Base-by-base conservation (phyloP, 2,113 vertebrate species). In the Eretmochelys imbricata region DNA sequence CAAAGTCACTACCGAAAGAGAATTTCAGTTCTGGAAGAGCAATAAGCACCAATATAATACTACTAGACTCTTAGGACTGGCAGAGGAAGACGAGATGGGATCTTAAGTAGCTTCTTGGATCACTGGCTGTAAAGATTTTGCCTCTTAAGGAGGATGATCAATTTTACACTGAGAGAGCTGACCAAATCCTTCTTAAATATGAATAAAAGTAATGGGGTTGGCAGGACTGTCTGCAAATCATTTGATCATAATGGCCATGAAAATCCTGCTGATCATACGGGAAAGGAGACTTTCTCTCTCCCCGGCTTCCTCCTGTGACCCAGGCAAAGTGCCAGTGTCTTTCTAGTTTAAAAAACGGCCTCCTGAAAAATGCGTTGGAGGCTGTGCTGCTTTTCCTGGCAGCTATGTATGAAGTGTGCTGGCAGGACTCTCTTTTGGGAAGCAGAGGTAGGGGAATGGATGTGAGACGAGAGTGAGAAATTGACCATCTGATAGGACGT, bases 11-110 rank as follows among this genome's bases (percentile, higher is more conserved):
- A 5, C 12, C 35, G 3, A 62, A 91, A 48, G 31, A 53, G 72
- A 11, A 89, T 59, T 1, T 1, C n/a, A 46, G 12, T 57, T 48
- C 16, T 29, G 10, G 10, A 83, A 46, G 0, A 0, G 8, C 31
- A 17, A 6, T 25, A 20, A 19, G 1, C 49, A 75, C 51, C 27
- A 29, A 80, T 29, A 35, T 0, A 22, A 31, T 2, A 24, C 8
- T 2, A 24, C 6, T 87, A 10, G 72, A 42, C 72, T 80, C 85
- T 1, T 29, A 16, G 46, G 38, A 38, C 62, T 88, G 53, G 31
- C 38, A 20, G 25, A 82, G 49, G 54, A 78, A 38, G 79, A 69
- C 25, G 50, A 53, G 80, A 59, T 83, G 46, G 24, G 72, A 62
- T 49, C 51, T 31, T 29, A 14, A 0, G 50, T 55, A 85, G 38